These are phyloP conservation scores for Aurelia aurita complex sp. Pacific DNA, from an alignment of 30 jellyfish, hydroid and myxozoan genomes.

Conservation along the genomic window DNA sequence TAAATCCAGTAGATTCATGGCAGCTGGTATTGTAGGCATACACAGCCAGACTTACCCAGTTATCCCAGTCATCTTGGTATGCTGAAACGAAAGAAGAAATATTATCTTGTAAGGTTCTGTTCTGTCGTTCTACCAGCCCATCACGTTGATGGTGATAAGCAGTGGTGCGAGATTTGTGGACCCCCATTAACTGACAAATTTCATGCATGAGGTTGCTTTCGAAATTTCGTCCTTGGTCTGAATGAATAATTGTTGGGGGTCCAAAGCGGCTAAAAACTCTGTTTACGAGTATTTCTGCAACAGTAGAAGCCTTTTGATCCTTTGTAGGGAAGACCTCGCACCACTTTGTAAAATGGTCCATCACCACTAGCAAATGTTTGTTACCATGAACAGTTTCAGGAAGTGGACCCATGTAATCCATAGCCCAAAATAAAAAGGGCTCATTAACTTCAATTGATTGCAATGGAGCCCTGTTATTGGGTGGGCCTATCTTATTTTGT, in stretches of 20 bases:
- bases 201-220: constrained; percentile 51
- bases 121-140: constrained; percentile 41
- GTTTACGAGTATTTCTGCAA: constrained; percentile 51
- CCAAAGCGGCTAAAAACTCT: constrained; percentile 49
- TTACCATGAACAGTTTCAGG: constrained; percentile 31
- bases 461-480: constrained; percentile 26
- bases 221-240: constrained; percentile 63
- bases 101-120: constrained; percentile 35
- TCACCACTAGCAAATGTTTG: constrained; percentile 48
- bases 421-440: constrained; percentile 51
- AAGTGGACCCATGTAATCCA: constrained; percentile 36
- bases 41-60: constrained; percentile 51
- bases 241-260: constrained; percentile 62
- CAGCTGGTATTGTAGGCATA: constrained; percentile 46
- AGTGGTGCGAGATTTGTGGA: constrained; percentile 36
- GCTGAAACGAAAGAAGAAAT: constrained; percentile 46
- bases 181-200: constrained; percentile 44
- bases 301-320: constrained; percentile 42
- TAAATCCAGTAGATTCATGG: constrained; percentile 49
- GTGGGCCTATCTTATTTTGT: constrained; percentile 23
- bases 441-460: constrained; percentile 30
- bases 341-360: constrained; percentile 79
- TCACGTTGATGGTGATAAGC: constrained; percentile 63
- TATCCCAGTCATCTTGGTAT: constrained; percentile 49
- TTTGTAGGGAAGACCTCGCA: constrained; percentile 55